phyloP scores from a whole-genome alignment of 2,888 invertebrate genomes.

The Spatulosminthurus flaviceps region DNA sequence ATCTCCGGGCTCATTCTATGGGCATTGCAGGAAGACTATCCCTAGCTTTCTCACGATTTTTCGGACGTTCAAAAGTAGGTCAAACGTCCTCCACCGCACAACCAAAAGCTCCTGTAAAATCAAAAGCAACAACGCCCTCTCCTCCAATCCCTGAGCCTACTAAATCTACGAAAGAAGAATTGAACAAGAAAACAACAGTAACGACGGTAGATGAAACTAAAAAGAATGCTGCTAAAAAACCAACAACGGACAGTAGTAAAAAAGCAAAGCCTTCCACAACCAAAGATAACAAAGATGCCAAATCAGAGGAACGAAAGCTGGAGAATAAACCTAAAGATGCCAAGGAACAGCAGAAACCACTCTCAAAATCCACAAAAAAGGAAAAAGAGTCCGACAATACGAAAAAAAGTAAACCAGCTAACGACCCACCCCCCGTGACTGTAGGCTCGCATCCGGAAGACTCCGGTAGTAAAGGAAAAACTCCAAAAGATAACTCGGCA shows the following conservation, averaged over 20 bases:
- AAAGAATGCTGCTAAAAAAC: constrained; percentile 26
- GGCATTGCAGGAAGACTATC: constrained; percentile 57
- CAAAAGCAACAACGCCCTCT: neutral
- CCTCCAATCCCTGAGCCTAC: neutral
- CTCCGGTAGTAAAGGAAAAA: constrained; percentile 26
- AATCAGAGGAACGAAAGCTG: neutral
- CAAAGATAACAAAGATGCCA: neutral
- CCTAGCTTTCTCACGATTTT: constrained; percentile 55
- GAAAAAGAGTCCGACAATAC: neutral
- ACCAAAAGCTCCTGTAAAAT: neutral
- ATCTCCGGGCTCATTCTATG: constrained; percentile 59
- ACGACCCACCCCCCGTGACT: neutral
- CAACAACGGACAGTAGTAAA: constrained; percentile 26
- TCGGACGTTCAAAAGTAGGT: constrained; percentile 51
- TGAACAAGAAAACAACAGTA: neutral
- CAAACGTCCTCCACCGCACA: constrained; percentile 26
- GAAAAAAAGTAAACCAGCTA: constrained; percentile 21
- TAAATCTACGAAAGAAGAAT: neutral
- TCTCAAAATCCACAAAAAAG: neutral
- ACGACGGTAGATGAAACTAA: constrained; percentile 18
- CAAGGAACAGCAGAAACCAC: neutral
- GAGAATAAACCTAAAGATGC: constrained; percentile 33
- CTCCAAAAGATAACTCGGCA: constrained; percentile 42
- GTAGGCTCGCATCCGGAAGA: neutral
- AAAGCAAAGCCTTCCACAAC: constrained; percentile 32